Conservation (phyloP, 2,888 invertebrate genomes). For the Eilema caniola region DNA sequence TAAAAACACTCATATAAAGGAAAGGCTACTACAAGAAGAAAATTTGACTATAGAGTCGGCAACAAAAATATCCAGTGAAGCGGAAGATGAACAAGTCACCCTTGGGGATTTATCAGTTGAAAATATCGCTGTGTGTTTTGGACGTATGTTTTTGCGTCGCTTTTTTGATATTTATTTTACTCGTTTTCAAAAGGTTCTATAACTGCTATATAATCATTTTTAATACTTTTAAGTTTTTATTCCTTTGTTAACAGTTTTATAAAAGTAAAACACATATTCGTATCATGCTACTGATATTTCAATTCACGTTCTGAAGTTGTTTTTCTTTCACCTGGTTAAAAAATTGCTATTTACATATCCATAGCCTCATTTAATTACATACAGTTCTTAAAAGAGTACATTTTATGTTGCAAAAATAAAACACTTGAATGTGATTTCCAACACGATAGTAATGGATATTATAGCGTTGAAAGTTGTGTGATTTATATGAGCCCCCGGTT, state of each 20-base stretch:
- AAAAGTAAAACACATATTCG: neutral
- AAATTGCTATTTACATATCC: neutral
- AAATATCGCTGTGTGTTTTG: conserved; percentile 48
- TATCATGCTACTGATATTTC: neutral
- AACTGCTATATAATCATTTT: no score
- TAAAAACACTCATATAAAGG: no score
- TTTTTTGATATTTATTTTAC: conserved; percentile 15
- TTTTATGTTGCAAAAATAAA: neutral
- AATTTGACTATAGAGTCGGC: no score
- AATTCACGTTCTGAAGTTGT: neutral
- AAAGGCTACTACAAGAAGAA: no score
- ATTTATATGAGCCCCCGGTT: neutral
- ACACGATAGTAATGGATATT: neutral
- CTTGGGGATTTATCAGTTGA: conserved; percentile 57
- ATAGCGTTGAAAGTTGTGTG: neutral
- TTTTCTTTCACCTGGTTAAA: neutral
- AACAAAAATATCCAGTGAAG: no score
- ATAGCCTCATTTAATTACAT: no score
- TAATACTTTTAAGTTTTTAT: neutral
- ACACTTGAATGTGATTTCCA: neutral
- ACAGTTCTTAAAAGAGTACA: no score
- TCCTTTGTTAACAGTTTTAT: neutral
- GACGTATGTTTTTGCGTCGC: conserved; percentile 32
- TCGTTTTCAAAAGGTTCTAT: neutral
- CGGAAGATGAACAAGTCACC: conserved; percentile 64